Evolutionary conservation across 2,888 invertebrate species (phyloP), one percentile per base, ranked within the genome.

Genomic region (Reticulitermes lucifugus): DNA sequence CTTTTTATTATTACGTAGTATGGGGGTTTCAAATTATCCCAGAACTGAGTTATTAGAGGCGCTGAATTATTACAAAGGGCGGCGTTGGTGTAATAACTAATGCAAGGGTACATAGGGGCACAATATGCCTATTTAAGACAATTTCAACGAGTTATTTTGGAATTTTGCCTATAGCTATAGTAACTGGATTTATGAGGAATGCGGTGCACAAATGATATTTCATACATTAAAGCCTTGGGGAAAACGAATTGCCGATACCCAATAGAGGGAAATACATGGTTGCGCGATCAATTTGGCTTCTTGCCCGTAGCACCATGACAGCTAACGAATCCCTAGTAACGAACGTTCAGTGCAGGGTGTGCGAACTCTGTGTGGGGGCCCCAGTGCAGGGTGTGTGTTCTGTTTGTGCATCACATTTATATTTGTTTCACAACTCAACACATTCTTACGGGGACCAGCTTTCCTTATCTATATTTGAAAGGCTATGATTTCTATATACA

Each of bases 161-260:
- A 60, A 60, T 60, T 21, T 7, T 60, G 22, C 60, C 60, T 60
- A 60, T 18, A 60, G 60, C n/a, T 60, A 60, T 60, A 60, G 60
- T 60, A 18, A 60, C 18, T 60, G n/a, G 60, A 21, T 60, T 60
- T 60, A 65, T 65, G n/a, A 65, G n/a, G 25, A 65, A 65, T 65
- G 65, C 12, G 25, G n/a, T 9, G 25, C 65, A 65, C n/a, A 65
- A 65, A 65, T 65, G 65, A 65, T 25, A 65, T n/a, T n/a, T n/a
- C 65, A 65, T 65, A 65, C n/a, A 65, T 65, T 65, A 65, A n/a
- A 65, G 12, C 65, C 65, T 65, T 25, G 65, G 65, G n/a, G 25
- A 65, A 65, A 65, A 6, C n/a, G 9, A 65, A 65, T 65, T 65
- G 65, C 65, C 25, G 65, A 65, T 65, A 65, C 65, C 65, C 6